Evolutionary conservation across 2,113 vertebrate genomes (phyloP).

Genomic region (Gracilinanus agilis): DNA sequence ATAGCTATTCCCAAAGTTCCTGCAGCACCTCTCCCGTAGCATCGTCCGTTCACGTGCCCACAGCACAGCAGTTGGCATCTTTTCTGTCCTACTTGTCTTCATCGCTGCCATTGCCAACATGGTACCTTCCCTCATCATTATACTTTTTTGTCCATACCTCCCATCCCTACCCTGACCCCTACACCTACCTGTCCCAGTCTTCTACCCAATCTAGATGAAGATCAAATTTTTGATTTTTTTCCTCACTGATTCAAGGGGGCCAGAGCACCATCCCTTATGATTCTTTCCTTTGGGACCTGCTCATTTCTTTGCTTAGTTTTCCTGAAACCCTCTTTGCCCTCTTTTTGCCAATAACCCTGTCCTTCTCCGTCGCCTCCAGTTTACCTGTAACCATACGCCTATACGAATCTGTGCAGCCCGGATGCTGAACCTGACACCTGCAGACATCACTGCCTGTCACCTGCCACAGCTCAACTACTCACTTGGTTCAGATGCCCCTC

Average conservation of each 20-base stretch:
- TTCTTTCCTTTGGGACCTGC: background rate
- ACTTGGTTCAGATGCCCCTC: constrained; percentile 84
- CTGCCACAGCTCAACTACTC: constrained; percentile 91
- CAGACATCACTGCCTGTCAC: constrained; percentile 91
- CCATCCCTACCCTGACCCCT: background rate
- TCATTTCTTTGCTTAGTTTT: background rate
- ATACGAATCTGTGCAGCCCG: constrained; percentile 89
- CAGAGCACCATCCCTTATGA: background rate
- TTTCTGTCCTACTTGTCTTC: constrained; percentile 94
- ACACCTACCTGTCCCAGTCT: background rate
- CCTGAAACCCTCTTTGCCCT: background rate
- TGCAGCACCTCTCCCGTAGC: constrained; percentile 92
- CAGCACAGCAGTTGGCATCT: constrained; percentile 93
- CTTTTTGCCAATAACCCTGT: background rate
- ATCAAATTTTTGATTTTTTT: constrained; percentile 20
- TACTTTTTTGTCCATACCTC: background rate
- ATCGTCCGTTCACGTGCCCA: constrained; percentile 94
- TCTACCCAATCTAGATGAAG: background rate
- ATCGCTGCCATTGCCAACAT: constrained; percentile 93
- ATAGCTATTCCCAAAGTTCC: constrained; percentile 91
- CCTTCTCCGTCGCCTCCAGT: constrained; percentile 82
- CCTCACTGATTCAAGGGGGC: background rate
- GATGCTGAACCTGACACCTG: constrained; percentile 89
- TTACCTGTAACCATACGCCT: constrained; percentile 91
- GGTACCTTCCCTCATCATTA: constrained; percentile 80